These are phyloP conservation scores for Melanargia galathea DNA, from an alignment of 2,888 invertebrate genomes.

Conservation along the genomic window DNA sequence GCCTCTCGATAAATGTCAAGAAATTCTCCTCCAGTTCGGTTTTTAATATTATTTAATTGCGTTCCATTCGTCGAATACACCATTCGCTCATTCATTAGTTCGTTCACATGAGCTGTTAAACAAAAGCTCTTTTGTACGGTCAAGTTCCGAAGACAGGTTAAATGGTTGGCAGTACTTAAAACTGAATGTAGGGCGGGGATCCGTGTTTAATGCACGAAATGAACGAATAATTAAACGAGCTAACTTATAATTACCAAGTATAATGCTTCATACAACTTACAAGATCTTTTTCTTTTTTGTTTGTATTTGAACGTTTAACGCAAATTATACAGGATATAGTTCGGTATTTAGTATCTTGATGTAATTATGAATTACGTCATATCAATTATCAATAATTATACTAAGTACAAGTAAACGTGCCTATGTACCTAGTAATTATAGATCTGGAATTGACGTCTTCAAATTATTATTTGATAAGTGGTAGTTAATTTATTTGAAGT, in stretches of 20 bases:
- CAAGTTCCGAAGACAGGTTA: conserved; percentile 49
- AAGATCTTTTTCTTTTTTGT: conserved; percentile 29
- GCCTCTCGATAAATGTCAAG: conserved; percentile 40
- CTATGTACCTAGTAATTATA: neutral
- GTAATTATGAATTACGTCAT: conserved; percentile 11
- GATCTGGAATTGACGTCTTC: neutral
- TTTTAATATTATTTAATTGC: conserved; percentile 64
- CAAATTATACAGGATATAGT: conserved; percentile 32
- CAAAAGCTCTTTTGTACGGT: conserved; percentile 67
- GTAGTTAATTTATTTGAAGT: neutral
- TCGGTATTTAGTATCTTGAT: conserved; percentile 19
- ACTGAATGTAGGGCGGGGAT: conserved; percentile 67
- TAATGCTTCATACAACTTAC: conserved; percentile 33
- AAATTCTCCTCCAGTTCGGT: conserved; percentile 35
- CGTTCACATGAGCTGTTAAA: conserved; percentile 70
- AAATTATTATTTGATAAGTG: neutral
- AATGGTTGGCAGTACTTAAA: conserved; percentile 53
- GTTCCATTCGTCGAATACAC: conserved; percentile 64
- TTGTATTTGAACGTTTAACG: conserved; percentile 31
- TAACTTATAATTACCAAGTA: conserved; percentile 65
- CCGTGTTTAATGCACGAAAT: conserved; percentile 65
- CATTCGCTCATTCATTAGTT: conserved; percentile 61
- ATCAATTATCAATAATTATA: neutral
- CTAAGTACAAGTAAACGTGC: neutral
- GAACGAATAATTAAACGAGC: conserved; percentile 68